Conservation (phyloP, 1,140 invertebrate genomes). For the Leptonema lineaticorne region DNA sequence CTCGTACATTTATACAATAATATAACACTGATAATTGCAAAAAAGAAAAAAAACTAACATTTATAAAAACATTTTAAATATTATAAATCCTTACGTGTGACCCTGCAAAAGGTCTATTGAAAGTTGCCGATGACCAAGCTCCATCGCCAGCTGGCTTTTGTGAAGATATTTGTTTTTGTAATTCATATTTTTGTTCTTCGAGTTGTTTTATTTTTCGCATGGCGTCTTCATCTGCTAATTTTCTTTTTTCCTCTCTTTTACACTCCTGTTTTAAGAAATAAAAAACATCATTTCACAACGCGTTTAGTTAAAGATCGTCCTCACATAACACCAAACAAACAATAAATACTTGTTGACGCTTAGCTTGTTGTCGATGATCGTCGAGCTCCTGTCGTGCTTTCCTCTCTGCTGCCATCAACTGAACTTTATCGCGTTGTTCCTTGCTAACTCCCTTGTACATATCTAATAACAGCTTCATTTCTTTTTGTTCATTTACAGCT, state of each 20-base stretch:
- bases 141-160: conserved; percentile 76
- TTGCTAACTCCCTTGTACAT: conserved; percentile 98
- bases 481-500: conserved; percentile 87
- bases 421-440: conserved; percentile 94
- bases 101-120: conserved; percentile 63
- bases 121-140: conserved; percentile 51
- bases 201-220: conserved; percentile 92
- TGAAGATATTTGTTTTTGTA: conserved; percentile 79
- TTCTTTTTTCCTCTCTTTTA: conserved; percentile 88
- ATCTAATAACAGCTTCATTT: conserved; percentile 91
- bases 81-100: conserved; percentile 56
- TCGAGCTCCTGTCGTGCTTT: conserved; percentile 88
- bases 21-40: background rate
- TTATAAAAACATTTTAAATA: background rate
- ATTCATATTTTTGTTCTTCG: conserved; percentile 85
- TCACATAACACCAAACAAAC: background rate
- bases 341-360: conserved; percentile 71
- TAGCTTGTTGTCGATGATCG: conserved; percentile 80
- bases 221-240: conserved; percentile 93
- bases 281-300: background rate
- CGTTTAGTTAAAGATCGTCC: background rate
- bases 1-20: background rate
- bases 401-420: conserved; percentile 93
- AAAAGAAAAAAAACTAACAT: no score
- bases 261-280: conserved; percentile 66